Percentiles rank a stretch among this genome's conserved stretches.
Evolutionary conservation across 2,113 vertebrate species (phyloP).

Genomic region (Heteronetta atricapilla): DNA sequence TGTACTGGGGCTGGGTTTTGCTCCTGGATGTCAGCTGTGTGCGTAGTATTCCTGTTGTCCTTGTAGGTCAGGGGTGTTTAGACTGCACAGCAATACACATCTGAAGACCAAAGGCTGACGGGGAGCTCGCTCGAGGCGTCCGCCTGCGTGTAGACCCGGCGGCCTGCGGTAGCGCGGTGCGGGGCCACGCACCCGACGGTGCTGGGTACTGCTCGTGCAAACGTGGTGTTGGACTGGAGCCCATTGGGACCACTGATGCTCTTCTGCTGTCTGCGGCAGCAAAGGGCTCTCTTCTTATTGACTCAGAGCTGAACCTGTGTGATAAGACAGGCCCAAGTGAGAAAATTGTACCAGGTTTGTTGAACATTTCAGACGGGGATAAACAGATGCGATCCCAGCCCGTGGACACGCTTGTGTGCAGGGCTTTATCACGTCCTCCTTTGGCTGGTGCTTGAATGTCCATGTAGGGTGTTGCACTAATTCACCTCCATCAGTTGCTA

Average conservation of each 20-base stretch:
- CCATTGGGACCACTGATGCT: rapidly evolving
- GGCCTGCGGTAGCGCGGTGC: rapidly evolving
- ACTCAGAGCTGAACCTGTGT: neutral
- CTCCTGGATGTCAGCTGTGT: neutral
- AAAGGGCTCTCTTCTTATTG: neutral
- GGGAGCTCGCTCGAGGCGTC: neutral
- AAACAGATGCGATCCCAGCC: neutral
- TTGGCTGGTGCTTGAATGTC: neutral
- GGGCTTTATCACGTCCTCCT: neutral
- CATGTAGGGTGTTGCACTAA: neutral
- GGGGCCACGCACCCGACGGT: rapidly evolving
- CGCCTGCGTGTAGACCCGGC: neutral
- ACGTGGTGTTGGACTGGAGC: rapidly evolving
- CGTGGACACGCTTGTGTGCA: neutral
- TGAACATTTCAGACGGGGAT: neutral
- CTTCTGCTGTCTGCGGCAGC: rapidly evolving
- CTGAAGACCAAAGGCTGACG: too few species aligned
- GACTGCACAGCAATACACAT: rapidly evolving
- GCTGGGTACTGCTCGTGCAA: rapidly evolving
- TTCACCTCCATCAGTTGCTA: neutral
- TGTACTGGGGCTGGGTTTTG: neutral
- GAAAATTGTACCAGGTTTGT: neutral
- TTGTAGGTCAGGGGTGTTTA: rapidly evolving
- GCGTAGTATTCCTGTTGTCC: neutral
- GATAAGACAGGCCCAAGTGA: neutral